phyloP scores from a whole-genome alignment of 2,888 invertebrate genomes.

The Stictocephala bisonia region DNA sequence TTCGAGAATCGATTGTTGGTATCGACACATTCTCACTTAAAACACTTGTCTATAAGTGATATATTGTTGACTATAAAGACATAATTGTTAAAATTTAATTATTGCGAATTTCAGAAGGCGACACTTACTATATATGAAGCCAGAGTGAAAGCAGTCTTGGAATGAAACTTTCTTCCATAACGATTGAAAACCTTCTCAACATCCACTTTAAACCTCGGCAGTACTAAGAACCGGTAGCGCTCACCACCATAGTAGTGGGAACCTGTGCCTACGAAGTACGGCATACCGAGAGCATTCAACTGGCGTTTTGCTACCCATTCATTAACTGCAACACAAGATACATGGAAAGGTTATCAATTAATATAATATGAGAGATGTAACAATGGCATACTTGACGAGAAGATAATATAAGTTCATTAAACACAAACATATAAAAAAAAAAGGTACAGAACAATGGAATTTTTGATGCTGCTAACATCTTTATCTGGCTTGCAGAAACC shows the following conservation, averaged over 20 bases:
- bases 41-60: no score
- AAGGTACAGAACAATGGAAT: no score
- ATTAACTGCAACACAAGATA: constrained; percentile 75
- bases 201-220: constrained; percentile 87
- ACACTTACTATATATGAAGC: constrained; percentile 57
- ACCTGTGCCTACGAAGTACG: constrained; percentile 90
- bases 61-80: not conserved
- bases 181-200: constrained; percentile 83
- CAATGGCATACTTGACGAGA: no score
- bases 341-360: no score
- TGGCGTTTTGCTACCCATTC: constrained; percentile 74
- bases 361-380: no score
- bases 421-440: no score
- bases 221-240: constrained; percentile 92
- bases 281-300: constrained; percentile 82
- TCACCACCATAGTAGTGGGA: constrained; percentile 80
- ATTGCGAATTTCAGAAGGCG: constrained; percentile 72
- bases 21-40: no score
- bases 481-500: no score
- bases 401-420: no score
- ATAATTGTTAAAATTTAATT: not conserved
- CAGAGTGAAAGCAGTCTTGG: constrained; percentile 66
- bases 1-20: no score
- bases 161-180: constrained; percentile 74
- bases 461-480: no score